phyloP scores from a whole-genome alignment of 2,113 vertebrate species.

The Heloderma charlesbogerti region DNA sequence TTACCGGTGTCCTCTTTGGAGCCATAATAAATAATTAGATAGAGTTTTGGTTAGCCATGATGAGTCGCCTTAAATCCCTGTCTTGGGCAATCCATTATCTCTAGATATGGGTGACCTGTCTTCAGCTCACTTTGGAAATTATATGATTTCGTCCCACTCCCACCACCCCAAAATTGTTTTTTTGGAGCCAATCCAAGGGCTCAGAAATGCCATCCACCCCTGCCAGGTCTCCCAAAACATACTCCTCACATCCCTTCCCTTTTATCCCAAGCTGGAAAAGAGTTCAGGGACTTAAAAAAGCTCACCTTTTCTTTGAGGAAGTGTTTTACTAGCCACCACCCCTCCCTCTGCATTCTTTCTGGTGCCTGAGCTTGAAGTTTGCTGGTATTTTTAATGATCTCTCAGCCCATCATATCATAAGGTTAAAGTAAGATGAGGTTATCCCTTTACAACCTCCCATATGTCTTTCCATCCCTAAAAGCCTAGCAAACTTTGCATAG shows the following conservation, averaged over 20 bases:
- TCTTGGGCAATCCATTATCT: not conserved
- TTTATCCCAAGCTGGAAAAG: not conserved
- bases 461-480: not conserved
- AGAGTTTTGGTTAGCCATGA: not conserved
- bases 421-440: not conserved
- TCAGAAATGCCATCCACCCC: too few relatives aligned
- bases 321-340: not conserved
- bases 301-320: too few relatives aligned
- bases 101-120: not conserved
- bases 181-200: not conserved
- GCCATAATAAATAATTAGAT: not conserved
- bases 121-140: too few relatives aligned
- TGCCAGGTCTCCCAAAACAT: too few relatives aligned
- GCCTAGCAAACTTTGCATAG: not conserved
- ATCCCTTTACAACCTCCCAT: not conserved
- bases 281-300: not conserved
- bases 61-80: too few relatives aligned
- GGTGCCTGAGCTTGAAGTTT: not conserved
- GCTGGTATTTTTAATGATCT: not conserved
- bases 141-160: not conserved
- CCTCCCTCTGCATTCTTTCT: too few relatives aligned
- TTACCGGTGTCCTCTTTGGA: not conserved
- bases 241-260: too few relatives aligned
- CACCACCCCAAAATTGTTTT: fast-evolving
- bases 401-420: not conserved